These are phyloP conservation scores for Procavia capensis DNA, from an alignment of 2,113 vertebrate species.

Conservation along the genomic window DNA sequence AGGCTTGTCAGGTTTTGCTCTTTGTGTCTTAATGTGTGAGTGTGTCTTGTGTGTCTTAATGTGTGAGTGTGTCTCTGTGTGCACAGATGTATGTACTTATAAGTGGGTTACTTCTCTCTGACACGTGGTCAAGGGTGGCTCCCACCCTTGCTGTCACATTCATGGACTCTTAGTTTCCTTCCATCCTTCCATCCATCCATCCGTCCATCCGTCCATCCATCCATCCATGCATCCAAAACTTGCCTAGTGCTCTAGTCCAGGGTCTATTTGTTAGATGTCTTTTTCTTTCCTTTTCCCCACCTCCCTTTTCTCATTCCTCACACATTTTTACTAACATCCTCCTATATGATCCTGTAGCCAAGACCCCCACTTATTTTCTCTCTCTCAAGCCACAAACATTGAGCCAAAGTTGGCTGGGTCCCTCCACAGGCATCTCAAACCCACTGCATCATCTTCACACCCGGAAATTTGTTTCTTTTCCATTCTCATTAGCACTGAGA, in stretches of 20 bases:
- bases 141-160: background rate
- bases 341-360: background rate
- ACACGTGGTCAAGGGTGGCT: background rate
- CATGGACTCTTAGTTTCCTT: background rate
- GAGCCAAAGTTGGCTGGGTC: background rate
- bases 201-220: background rate
- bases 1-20: background rate
- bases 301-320: background rate
- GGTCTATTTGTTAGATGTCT: background rate
- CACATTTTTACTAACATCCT: background rate
- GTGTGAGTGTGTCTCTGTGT: background rate
- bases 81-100: accelerated
- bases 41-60: too few relatives aligned
- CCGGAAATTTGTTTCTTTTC: background rate
- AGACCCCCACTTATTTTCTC: background rate
- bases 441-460: background rate
- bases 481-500: background rate
- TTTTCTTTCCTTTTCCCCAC: background rate
- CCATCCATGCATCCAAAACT: background rate
- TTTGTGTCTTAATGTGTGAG: too few relatives aligned
- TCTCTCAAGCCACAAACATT: background rate
- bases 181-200: background rate
- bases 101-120: background rate
- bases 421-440: background rate
- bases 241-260: background rate